Evolutionary conservation across 2,888 invertebrate species (phyloP).

Genomic region (Chrysotoxum bicinctum): DNA sequence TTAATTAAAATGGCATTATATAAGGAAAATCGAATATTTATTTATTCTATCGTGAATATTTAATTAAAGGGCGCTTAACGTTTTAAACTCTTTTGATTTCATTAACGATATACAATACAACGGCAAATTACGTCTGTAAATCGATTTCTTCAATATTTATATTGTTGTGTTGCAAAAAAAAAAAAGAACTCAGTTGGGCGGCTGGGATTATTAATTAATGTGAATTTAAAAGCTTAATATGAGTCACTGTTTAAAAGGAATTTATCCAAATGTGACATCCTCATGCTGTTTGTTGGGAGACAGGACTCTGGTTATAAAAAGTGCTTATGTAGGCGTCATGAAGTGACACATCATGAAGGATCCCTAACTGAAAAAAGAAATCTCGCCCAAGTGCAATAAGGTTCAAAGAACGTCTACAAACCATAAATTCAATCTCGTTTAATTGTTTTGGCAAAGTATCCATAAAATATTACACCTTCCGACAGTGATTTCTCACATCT

Average conservation of each 20-base stretch:
- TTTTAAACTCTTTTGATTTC: slow-evolving; percentile 6
- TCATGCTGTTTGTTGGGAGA: neutral
- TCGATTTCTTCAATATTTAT: neutral
- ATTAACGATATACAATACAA: neutral
- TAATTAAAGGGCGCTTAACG: slow-evolving; percentile 10
- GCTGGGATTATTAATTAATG: slow-evolving; percentile 2
- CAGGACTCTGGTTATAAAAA: neutral
- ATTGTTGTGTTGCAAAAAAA: neutral
- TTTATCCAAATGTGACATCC: neutral
- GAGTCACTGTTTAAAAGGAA: neutral
- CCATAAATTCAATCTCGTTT: too few relatives aligned
- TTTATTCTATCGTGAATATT: slow-evolving; percentile 20
- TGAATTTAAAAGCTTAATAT: neutral
- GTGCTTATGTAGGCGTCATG: neutral
- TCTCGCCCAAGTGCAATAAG: neutral
- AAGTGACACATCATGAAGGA: neutral
- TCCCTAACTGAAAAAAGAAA: too few relatives aligned
- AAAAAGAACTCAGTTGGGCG: neutral
- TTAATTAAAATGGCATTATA: slow-evolving; percentile 19
- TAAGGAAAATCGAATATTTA: slow-evolving; percentile 1
- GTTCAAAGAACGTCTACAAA: neutral
- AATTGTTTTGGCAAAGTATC: too few relatives aligned
- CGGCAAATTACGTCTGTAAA: neutral
- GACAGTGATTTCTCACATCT: too few relatives aligned
- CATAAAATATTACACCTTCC: too few relatives aligned